Conservation (phyloP, 2,797 vertebrate genomes). For the Numenius phaeopus region DNA sequence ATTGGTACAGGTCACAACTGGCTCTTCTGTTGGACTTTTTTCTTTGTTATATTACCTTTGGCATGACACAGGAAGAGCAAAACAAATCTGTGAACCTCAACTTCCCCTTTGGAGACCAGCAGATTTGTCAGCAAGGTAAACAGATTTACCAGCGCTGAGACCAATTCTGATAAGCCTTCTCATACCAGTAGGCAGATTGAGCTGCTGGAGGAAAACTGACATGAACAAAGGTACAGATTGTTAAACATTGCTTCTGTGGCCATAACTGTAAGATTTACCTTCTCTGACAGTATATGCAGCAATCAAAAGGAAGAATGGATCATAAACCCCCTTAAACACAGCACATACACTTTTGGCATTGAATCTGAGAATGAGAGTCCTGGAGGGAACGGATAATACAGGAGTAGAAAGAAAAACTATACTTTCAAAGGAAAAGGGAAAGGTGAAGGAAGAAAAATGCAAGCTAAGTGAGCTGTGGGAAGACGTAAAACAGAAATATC, state of each 20-base stretch:
- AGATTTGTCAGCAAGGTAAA: not conserved
- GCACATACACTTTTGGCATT: not conserved
- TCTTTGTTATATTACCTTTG: not conserved
- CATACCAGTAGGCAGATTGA: not conserved
- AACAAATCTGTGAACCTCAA: not conserved
- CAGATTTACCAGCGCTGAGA: not conserved
- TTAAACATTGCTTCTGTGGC: not conserved
- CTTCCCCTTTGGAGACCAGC: not conserved
- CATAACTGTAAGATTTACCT: not conserved
- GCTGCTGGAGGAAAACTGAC: not conserved
- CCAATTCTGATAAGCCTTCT: not conserved
- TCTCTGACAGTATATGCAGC: not conserved
- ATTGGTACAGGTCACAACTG: not conserved
- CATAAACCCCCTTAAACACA: not conserved
- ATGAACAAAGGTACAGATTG: not conserved
- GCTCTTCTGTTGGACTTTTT: not conserved
- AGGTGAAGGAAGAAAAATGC: not conserved
- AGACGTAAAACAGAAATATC: not conserved
- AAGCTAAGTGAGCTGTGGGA: not conserved
- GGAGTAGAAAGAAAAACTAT: not conserved
- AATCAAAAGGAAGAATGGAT: not conserved
- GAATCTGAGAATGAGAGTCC: not conserved
- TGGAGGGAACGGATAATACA: not conserved
- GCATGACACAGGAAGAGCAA: not conserved
- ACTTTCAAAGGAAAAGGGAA: not conserved